Base-by-base conservation (phyloP, 2,797 vertebrate genomes). In the Champsocephalus gunnari region DNA sequence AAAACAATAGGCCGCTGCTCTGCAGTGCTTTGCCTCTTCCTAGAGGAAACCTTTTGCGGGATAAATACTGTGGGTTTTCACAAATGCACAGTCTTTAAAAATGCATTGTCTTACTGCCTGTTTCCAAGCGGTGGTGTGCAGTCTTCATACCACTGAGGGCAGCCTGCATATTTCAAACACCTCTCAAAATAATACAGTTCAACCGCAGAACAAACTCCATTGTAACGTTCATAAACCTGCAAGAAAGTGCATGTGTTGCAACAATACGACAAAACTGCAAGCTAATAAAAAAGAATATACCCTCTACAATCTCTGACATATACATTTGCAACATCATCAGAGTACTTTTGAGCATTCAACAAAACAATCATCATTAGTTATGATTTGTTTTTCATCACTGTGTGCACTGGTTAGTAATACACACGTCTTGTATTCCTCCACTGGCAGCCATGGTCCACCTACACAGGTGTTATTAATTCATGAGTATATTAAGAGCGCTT, bases 1-100 rank as follows among this genome's bases (percentile, higher is more conserved):
- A 69, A 80, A 72, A 67, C 63, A 83, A 77, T 28, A 64, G 32
- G 13, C 14, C 58, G 3, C 16, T 1, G 17, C 60, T 61, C 55
- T 21, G 0, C 49, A 45, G 9, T 10, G 5, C 24, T n/a, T 12
- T 16, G 21, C n/a, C 13, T 4, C 8, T 14, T 8, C 55, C 12
- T 9, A 7, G 32, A 0, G 10, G 17, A 7, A 17, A 38, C 34
- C 8, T 45, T 41, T 57, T 8, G 48, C 4, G 1, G 5, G 3
- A 28, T 12, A 32, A 34, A 53, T 41, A 12, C 3, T n/a, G 12
- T n/a, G 6, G 1, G 7, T 28, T 49, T 14, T 55, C 34, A 45
- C 32, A 10, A 2, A n/a, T 47, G 17, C 34, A 41, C 12, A 50
- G 3, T 59, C 13, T 28, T 24, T 19, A 56, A 76, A 17, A 32